Conservation (phyloP, 2,797 vertebrate species). For the Pseudochaenichthys georgianus region DNA sequence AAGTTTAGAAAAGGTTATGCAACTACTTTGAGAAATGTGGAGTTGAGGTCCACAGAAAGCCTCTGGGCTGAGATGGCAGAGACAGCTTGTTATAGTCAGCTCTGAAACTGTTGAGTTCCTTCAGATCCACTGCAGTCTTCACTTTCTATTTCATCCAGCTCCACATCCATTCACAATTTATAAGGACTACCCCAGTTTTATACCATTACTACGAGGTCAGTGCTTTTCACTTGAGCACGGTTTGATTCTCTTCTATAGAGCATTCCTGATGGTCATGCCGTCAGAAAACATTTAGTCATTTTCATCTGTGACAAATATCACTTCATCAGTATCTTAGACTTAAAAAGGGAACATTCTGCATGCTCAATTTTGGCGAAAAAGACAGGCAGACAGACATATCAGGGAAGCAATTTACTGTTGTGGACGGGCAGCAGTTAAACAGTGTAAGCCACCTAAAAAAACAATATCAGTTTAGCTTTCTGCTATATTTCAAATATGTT, state of each 20-base stretch:
- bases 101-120: neutral
- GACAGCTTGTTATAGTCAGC: neutral
- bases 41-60: neutral
- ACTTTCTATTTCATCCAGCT: neutral
- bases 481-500: no score
- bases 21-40: neutral
- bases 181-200: neutral
- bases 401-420: no score
- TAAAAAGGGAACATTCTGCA: neutral
- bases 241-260: neutral
- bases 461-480: no score
- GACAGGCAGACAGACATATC: no score
- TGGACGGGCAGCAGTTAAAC: no score
- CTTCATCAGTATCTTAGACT: neutral
- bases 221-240: neutral
- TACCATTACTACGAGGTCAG: neutral
- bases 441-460: no score
- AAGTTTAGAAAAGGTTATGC: constrained; percentile 9
- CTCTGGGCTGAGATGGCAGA: neutral
- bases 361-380: no score
- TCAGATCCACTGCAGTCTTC: neutral
- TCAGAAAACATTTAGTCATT: neutral
- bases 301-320: neutral
- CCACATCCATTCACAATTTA: neutral
- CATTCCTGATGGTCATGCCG: neutral